Evolutionary conservation across 2,888 invertebrate species (phyloP).

Genomic region (Caenorhabditis sp.): DNA sequence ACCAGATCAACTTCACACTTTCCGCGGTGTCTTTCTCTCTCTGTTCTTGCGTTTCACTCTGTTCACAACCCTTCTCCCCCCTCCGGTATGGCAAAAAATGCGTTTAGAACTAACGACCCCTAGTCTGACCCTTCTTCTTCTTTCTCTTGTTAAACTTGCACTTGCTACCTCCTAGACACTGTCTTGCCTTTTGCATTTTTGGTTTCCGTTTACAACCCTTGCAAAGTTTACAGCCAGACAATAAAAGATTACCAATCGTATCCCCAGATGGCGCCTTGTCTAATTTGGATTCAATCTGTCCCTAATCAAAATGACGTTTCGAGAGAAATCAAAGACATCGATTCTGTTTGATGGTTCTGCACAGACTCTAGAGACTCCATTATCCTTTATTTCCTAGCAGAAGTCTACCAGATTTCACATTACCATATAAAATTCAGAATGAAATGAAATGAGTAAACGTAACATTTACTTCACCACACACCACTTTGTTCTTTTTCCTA

Average conservation of each 20-base stretch:
- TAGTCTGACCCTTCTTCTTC: not conserved
- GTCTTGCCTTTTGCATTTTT: too few relatives aligned
- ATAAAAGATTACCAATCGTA: too few relatives aligned
- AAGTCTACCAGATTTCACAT: too few relatives aligned
- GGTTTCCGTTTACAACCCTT: too few relatives aligned
- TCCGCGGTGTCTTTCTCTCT: conserved; percentile 9
- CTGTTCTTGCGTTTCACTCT: not conserved
- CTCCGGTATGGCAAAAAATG: not conserved
- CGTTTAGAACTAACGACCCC: not conserved
- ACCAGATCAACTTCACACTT: conserved; percentile 48
- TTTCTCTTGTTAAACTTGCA: not conserved
- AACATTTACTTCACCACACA: too few relatives aligned
- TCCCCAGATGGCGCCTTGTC: not conserved
- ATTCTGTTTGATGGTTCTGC: too few relatives aligned
- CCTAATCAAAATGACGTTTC: not conserved
- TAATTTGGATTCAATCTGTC: not conserved
- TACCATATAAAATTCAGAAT: too few relatives aligned
- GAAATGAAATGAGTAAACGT: too few relatives aligned
- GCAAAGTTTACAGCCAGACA: too few relatives aligned
- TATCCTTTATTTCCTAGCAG: too few relatives aligned
- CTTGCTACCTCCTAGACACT: too few relatives aligned
- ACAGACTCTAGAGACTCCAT: too few relatives aligned
- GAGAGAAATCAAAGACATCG: not conserved
- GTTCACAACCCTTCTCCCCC: not conserved
- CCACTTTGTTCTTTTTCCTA: conserved; percentile 16